These are phyloP conservation scores for Drosophila fuyamai DNA, from an alignment of 1,140 invertebrate species.

Conservation along the genomic window DNA sequence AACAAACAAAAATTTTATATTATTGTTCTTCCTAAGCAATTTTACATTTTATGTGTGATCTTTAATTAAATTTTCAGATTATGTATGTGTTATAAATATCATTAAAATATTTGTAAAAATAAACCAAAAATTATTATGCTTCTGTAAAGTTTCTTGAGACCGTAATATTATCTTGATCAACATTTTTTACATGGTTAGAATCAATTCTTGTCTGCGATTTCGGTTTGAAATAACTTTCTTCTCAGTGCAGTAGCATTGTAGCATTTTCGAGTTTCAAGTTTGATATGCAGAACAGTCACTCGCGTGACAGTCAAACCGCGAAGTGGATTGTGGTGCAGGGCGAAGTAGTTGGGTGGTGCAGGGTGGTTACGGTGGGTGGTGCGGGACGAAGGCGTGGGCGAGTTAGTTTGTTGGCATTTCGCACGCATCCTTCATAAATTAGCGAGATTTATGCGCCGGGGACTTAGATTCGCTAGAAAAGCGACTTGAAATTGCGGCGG, in stretches of 20 bases:
- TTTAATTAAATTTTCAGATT: too few relatives aligned
- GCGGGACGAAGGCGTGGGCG: slow-evolving; percentile 23
- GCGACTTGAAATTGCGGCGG: slow-evolving; percentile 28
- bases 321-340: slow-evolving; percentile 15
- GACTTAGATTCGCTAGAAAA: slow-evolving; percentile 76
- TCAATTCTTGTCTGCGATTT: not conserved
- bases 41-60: too few relatives aligned
- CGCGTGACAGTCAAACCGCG: slow-evolving; percentile 45
- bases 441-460: slow-evolving; percentile 71
- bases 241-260: slow-evolving; percentile 18
- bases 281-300: slow-evolving; percentile 72
- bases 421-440: slow-evolving; percentile 80
- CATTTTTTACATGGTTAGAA: too few relatives aligned
- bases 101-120: too few relatives aligned
- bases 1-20: too few relatives aligned
- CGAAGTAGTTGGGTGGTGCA: slow-evolving; percentile 9
- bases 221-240: not conserved
- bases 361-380: slow-evolving; percentile 15
- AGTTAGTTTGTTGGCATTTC: slow-evolving; percentile 78
- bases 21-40: too few relatives aligned
- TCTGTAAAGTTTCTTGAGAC: too few relatives aligned
- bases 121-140: too few relatives aligned
- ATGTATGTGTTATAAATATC: too few relatives aligned
- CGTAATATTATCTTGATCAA: too few relatives aligned
- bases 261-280: slow-evolving; percentile 42